Conservation (phyloP, 2,888 invertebrate species). For the Uloborus plumipes region DNA sequence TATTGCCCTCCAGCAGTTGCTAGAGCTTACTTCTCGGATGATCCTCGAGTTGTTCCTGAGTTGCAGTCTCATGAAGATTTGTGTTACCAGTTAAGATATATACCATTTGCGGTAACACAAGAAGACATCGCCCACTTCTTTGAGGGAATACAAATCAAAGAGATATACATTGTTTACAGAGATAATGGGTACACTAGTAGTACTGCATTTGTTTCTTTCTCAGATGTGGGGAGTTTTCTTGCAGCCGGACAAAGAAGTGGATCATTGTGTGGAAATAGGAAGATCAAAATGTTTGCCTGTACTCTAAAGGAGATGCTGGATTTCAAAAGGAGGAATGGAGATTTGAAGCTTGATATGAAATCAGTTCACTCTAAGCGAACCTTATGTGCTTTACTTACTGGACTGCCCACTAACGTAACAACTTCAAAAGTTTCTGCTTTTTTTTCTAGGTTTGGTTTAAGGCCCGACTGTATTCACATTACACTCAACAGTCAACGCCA, state of each 20-base stretch:
- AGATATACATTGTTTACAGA: conserved; percentile 78
- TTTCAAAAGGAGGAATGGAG: conserved; percentile 35
- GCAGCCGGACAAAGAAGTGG: conserved; percentile 74
- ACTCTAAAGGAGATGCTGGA: conserved; percentile 69
- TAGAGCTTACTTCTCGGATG: too few relatives aligned
- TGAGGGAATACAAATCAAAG: conserved; percentile 76
- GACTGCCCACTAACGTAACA: conserved; percentile 79
- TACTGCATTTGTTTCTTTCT: conserved; percentile 84
- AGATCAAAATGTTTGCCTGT: conserved; percentile 69
- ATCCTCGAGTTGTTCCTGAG: too few relatives aligned
- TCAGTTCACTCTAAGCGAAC: conserved; percentile 24
- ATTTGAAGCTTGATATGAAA: not conserved
- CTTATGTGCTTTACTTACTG: conserved; percentile 65
- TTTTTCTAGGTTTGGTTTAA: conserved; percentile 83
- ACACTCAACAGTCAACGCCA: conserved; percentile 80
- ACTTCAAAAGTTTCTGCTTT: conserved; percentile 85
- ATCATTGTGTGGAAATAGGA: conserved; percentile 69
- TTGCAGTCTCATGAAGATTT: not conserved
- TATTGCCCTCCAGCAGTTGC: too few relatives aligned
- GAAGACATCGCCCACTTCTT: conserved; percentile 86
- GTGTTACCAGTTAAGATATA: conserved; percentile 75
- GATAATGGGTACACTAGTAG: conserved; percentile 71
- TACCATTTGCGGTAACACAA: conserved; percentile 83
- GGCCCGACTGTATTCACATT: conserved; percentile 83
- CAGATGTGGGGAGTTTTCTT: conserved; percentile 80